Evolutionary conservation across 2,797 vertebrate genomes (phyloP).

Genomic region (Lophius americanus): DNA sequence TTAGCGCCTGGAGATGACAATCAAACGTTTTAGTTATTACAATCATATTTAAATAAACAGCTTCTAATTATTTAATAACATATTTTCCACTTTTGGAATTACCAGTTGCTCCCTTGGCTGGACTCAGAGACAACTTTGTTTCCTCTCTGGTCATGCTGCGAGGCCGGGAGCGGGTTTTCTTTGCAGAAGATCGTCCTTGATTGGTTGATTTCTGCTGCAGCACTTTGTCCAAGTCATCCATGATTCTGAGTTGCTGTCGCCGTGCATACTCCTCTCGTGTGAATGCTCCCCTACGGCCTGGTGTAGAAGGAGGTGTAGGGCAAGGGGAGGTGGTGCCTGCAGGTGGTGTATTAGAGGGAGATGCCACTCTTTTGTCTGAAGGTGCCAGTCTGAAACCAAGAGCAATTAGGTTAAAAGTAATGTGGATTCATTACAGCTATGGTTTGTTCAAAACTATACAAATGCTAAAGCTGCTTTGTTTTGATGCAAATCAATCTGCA

Average conservation of each 20-base stretch:
- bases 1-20: slow-evolving; percentile 61
- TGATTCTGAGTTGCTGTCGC: slow-evolving; percentile 88
- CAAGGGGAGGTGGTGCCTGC: slow-evolving; percentile 59
- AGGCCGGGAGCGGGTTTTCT: slow-evolving; percentile 81
- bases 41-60: background rate
- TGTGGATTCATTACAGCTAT: background rate
- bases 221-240: slow-evolving; percentile 90
- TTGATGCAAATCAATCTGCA: background rate
- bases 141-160: slow-evolving; percentile 88
- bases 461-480: background rate
- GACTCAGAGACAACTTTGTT: slow-evolving; percentile 83
- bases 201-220: slow-evolving; percentile 80
- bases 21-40: background rate
- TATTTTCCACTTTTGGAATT: slow-evolving; percentile 24
- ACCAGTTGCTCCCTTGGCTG: slow-evolving; percentile 83
- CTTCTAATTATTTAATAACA: too few species aligned
- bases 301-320: slow-evolving; percentile 77
- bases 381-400: slow-evolving; percentile 46
- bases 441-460: background rate
- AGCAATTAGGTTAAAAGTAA: background rate
- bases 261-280: slow-evolving; percentile 85
- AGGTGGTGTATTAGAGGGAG: slow-evolving; percentile 62
- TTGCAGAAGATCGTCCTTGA: slow-evolving; percentile 48
- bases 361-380: slow-evolving; percentile 42
- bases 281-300: slow-evolving; percentile 83